Base-by-base conservation (phyloP, 2,888 invertebrate genomes). In the Acleris sparsana region DNA sequence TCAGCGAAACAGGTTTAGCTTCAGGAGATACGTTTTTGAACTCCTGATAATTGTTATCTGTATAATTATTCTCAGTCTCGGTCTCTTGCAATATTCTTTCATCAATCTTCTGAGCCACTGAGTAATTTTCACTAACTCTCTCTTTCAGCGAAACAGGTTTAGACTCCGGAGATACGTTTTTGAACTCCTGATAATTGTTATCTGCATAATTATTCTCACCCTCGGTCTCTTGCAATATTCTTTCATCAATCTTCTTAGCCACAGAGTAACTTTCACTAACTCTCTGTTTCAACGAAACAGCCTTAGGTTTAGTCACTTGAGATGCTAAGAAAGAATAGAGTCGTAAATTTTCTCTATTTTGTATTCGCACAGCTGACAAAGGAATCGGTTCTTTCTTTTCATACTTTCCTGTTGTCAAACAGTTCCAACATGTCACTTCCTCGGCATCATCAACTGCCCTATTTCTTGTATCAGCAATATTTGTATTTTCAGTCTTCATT, bases 351-450 rank as follows among this genome's bases (percentile, higher is more conserved):
- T 82, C 72, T 61, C 88, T 81, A 18, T 85, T 83, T 69, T 83
- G 76, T 70, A 80, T 77, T 7, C 91, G 78, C 46, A 91, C 78
- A 75, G 82, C 80, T 2, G 81, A 73, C 61, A 90, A 75, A 6
- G 87, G 72, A n/a, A 82, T 69, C 49, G 85, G 80, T 65, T 80
- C 76, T 52, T 78, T 73, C 51, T 70, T 70, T 44, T 83, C 80
- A 63, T 63, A 67, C 43, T 77, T 74, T 74, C 84, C 83, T 7
- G 75, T 73, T 33, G 76, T 75, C 61, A 90, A 83, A 79, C 91
- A 91, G 76, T 89, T 89, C 88, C 89, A 90, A 71, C 91, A 90
- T 51, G 85, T 83, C 65, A 83, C 75, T 62, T 86, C 87, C 53
- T 68, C 76, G 48, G 77, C 74, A 51, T 75, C 77, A 3, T 33